Evolutionary conservation across 2,113 vertebrate species (phyloP).

Genomic region (Lathamus discolor): DNA sequence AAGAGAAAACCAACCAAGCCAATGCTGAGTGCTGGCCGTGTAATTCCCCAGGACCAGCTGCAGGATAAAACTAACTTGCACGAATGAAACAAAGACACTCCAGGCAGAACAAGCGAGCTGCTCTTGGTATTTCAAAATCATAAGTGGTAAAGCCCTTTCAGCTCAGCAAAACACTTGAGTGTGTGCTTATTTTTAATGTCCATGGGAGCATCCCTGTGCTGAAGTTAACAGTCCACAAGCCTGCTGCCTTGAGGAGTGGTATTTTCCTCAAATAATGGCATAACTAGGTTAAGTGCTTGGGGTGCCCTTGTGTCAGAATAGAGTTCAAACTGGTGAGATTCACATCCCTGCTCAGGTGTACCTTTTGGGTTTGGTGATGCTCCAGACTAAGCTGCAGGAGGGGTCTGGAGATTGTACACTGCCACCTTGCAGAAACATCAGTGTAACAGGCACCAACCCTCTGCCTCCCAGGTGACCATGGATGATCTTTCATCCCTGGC

Average conservation of each 20-base stretch:
- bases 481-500: not conserved
- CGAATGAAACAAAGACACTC: not conserved
- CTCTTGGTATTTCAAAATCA: not conserved
- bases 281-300: not conserved
- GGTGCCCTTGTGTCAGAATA: not conserved
- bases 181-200: fast-evolving
- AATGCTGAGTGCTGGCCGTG: not conserved
- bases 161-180: fast-evolving
- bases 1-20: not conserved
- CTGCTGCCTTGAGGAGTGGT: not conserved
- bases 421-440: fast-evolving
- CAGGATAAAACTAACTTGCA: slow-evolving; percentile 23
- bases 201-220: not conserved
- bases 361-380: not conserved
- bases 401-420: not conserved
- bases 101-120: not conserved
- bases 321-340: not conserved
- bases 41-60: slow-evolving; percentile 33
- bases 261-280: not conserved
- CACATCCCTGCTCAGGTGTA: not conserved
- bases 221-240: not conserved
- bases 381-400: not conserved
- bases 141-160: not conserved
- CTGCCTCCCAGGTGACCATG: not conserved
- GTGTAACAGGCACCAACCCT: not conserved